Base-by-base conservation (phyloP, 2,888 invertebrate species). In the Chelonus formosanus region DNA sequence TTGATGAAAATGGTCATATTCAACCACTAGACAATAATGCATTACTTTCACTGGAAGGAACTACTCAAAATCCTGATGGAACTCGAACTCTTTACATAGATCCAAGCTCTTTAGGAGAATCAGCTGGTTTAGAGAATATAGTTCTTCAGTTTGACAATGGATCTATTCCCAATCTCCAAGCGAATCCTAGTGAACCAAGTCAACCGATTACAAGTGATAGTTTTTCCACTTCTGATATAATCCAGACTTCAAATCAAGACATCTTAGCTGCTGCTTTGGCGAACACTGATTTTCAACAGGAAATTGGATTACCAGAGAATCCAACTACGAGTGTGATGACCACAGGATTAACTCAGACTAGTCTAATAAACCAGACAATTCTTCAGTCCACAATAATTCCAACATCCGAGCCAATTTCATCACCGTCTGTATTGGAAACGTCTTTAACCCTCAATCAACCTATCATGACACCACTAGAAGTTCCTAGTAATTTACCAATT, bases 401-500 rank as follows among this genome's bases (percentile, higher is more conserved):
- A 83, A 88, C 74, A 79, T 88, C 65, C 80, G 87, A 75, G 84
- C 88, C 83, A 82, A 85, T 87, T 75, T 85, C 86, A 63, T 85
- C 86, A 35, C 84, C 90, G 65, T 88, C 89, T 70, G 91, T 92
- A 0, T 88, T 90, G 3, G 93, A 93, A 81, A 93, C 93, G 0
- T 93, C 91, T 73, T 86, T 91, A 3, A 89, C 90, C 7, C 85
- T 93, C 10, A 89, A 92, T 78, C 92, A 91, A 81, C 92, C 94
- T 0, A 94, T 94, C 61, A 94, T 94, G 94, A 91, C 93, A 1
- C 91, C 93, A 0, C 84, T 91, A 35, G 93, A 93, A 82, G 88
- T 91, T 34, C 92, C 92, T 4, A 86, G 87, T 45, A 89, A 70
- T 67, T 64, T 82, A 78, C 75, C 85, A 71, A 70, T 85, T 78